phyloP scores from a whole-genome alignment of 2,113 vertebrate species.

The Notothenia rossii region DNA sequence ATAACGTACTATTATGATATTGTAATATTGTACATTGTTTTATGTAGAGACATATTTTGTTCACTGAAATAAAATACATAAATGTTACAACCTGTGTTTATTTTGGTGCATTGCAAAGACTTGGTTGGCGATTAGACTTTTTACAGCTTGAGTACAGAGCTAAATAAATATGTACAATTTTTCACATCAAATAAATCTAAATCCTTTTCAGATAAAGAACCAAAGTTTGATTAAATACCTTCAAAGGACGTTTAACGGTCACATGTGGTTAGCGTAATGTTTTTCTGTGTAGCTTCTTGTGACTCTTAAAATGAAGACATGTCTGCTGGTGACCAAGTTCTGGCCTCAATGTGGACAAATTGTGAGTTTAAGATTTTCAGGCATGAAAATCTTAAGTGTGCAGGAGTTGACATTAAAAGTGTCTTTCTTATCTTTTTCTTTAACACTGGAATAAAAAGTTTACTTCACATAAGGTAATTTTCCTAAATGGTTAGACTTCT shows the following conservation, averaged over 20 bases:
- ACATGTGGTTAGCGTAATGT: background rate
- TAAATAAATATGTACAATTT: background rate
- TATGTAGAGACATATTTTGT: slow-evolving; percentile 74
- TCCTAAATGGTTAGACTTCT: too few relatives aligned
- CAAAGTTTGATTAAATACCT: background rate
- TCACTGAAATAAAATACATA: slow-evolving; percentile 61
- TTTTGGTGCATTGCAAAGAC: slow-evolving; percentile 12
- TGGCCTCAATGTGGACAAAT: background rate
- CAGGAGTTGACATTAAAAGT: too few relatives aligned
- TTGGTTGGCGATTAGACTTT: background rate
- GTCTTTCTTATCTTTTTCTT: too few relatives aligned
- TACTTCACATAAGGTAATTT: too few relatives aligned
- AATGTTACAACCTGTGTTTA: slow-evolving; percentile 18
- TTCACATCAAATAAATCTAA: background rate
- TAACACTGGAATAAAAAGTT: too few relatives aligned
- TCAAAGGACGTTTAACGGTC: background rate
- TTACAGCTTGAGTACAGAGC: background rate
- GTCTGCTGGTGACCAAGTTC: slow-evolving; percentile 4
- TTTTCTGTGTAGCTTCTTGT: background rate
- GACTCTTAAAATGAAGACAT: background rate
- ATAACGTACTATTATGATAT: slow-evolving; percentile 56
- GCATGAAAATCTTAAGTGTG: too few relatives aligned
- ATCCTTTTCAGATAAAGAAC: background rate
- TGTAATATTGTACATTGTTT: slow-evolving; percentile 64
- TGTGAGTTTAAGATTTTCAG: background rate